Percentiles rank a stretch among this genome's conserved stretches.
phyloP scores from a whole-genome alignment of 2,113 vertebrate genomes.

The Zosterops borbonicus region DNA sequence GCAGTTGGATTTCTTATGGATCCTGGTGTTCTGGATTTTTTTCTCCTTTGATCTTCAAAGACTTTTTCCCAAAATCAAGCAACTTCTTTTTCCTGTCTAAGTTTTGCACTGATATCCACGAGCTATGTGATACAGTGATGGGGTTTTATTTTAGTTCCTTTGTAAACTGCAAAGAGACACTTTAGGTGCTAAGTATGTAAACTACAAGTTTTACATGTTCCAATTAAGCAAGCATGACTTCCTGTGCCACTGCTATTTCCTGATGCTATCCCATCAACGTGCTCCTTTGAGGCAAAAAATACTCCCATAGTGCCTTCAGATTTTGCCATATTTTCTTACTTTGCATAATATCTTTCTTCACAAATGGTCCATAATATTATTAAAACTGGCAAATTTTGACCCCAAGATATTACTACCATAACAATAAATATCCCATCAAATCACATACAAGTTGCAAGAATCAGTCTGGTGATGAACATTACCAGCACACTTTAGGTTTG shows the following conservation, averaged over 20 bases:
- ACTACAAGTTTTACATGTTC: not conserved
- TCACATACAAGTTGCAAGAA: not conserved
- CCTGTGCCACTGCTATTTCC: not conserved
- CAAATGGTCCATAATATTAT: not conserved
- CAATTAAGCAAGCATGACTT: not conserved
- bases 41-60: not conserved
- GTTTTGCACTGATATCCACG: not conserved
- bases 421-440: not conserved
- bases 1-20: not conserved
- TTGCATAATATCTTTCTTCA: not conserved
- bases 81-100: not conserved
- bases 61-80: not conserved
- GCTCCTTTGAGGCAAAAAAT: not conserved
- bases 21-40: not conserved
- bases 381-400: not conserved
- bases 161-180: not conserved
- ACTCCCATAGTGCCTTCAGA: not conserved
- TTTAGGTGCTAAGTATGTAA: not conserved
- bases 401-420: not conserved
- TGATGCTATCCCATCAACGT: not conserved
- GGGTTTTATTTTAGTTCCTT: not conserved
- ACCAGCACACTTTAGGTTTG: not conserved
- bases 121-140: not conserved
- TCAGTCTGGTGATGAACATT: not conserved
- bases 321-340: not conserved